Evolutionary conservation across 1,140 invertebrate species (phyloP), one percentile per base, ranked within the genome.

Genomic region (Brachionus manjavacas): DNA sequence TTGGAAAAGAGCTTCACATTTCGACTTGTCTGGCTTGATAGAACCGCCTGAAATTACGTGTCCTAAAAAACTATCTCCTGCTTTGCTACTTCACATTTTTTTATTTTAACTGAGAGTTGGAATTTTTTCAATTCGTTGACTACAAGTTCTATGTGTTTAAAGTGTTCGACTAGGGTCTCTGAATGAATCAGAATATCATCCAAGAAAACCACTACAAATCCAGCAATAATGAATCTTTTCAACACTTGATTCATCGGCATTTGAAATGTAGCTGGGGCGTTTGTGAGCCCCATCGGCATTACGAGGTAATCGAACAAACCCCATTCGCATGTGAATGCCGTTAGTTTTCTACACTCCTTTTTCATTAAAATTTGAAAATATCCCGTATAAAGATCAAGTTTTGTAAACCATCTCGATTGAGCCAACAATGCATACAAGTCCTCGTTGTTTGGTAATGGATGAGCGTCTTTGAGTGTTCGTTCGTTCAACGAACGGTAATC

Each of bases 221-320:
- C 31, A 28, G 23, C 66, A n/a, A 28, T 23, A 23, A 55, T 81
- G 12, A 81, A 28, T 20, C 16, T 16, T 28, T 16, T 31, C 7
- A 81, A 25, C 11, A 87, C 76, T 46, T 85, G 74, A 46, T 88
- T 86, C 64, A 89, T 86, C 11, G 87, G 79, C 39, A 88, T 20
- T 83, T 88, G 87, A 80, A 89, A 88, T 0, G 88, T 89, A 1
- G 88, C 87, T n/a, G 87, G 87, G 0, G 89, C 87, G 23, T 89
- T 88, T 3, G 84, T 85, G 1, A 91, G 84, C 0, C 89, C 90
- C 85, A 90, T 90, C 0, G 89, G 88, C 88, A 91, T 88, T 0
- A 86, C 68, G 9, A 39, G 85, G 64, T 85, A 88, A 74, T 86
- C 86, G 79, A 85, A 88, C 14, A 81, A n/a, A 11, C 78, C 78